Evolutionary conservation across 2,888 invertebrate species (phyloP).

Genomic region (Drosophila suboccidentalis): DNA sequence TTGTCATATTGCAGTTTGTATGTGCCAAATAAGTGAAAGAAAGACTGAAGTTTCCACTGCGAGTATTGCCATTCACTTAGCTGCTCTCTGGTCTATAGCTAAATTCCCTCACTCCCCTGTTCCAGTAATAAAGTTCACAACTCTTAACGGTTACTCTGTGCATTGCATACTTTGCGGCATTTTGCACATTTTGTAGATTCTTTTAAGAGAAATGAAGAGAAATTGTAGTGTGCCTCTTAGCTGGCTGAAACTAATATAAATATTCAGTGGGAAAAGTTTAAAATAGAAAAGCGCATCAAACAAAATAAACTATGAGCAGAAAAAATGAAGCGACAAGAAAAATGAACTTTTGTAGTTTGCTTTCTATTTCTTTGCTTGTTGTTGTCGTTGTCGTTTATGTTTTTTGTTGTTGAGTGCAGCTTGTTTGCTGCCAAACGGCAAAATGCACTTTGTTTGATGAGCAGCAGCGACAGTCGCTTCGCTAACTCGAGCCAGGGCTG

Average conservation of each 20-base stretch:
- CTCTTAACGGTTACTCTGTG: slow-evolving; percentile 33
- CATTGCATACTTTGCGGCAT: slow-evolving; percentile 43
- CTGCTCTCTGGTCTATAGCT: neutral
- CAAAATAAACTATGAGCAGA: slow-evolving; percentile 4
- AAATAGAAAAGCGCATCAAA: slow-evolving; percentile 10
- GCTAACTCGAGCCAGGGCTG: slow-evolving; percentile 9
- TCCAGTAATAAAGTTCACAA: slow-evolving; percentile 36
- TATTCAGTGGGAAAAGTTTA: slow-evolving; percentile 15
- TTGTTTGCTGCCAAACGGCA: slow-evolving; percentile 38
- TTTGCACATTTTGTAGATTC: slow-evolving; percentile 50
- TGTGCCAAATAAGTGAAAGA: slow-evolving; percentile 23
- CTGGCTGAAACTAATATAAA: slow-evolving; percentile 46
- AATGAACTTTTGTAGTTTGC: slow-evolving; percentile 40
- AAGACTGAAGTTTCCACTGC: slow-evolving; percentile 30
- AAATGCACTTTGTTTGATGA: slow-evolving; percentile 70
- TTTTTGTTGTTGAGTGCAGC: slow-evolving; percentile 8
- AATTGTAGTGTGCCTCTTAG: slow-evolving; percentile 13
- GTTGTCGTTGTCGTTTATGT: slow-evolving; percentile 3
- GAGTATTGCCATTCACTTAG: slow-evolving; percentile 24
- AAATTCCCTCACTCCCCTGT: neutral
- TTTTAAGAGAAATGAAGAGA: slow-evolving; percentile 21
- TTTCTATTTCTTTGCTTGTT: slow-evolving; percentile 11
- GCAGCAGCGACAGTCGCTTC: slow-evolving; percentile 20
- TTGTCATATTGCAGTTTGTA: slow-evolving; percentile 12
- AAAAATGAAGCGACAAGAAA: slow-evolving; percentile 18